phyloP scores from a whole-genome alignment of 2,888 invertebrate species.

The Tetheella fluctuosa region DNA sequence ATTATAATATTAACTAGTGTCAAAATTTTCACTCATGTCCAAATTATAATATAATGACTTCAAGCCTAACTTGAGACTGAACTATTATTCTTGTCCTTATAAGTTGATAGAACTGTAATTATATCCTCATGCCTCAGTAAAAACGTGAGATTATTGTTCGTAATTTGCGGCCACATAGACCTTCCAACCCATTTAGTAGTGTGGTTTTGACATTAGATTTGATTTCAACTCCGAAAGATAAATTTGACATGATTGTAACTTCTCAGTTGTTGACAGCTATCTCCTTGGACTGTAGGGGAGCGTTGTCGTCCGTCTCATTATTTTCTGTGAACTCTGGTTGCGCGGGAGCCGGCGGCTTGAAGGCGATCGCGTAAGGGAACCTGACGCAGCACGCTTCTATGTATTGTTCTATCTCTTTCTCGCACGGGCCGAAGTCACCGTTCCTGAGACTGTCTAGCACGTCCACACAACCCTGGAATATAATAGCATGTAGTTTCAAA shows the following conservation, averaged over 20 bases:
- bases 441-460: slow-evolving; percentile 90
- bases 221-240: slow-evolving; percentile 1
- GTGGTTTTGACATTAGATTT: background rate
- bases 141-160: background rate
- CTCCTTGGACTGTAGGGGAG: slow-evolving; percentile 55
- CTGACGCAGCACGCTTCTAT: slow-evolving; percentile 88
- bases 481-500: background rate
- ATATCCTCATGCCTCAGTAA: background rate
- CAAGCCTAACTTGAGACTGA: too few relatives aligned
- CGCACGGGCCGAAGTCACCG: slow-evolving; percentile 92
- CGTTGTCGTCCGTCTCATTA: slow-evolving; percentile 31
- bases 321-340: slow-evolving; percentile 26
- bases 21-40: too few relatives aligned
- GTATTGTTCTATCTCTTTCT: slow-evolving; percentile 87
- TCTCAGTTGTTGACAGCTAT: slow-evolving; percentile 57
- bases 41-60: too few relatives aligned
- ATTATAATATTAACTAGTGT: too few relatives aligned
- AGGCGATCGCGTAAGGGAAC: slow-evolving; percentile 92
- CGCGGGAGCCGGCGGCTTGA: slow-evolving; percentile 77
- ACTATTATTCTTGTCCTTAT: too few relatives aligned
- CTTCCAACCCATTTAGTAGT: background rate
- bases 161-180: background rate
- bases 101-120: background rate
- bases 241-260: background rate
- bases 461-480: slow-evolving; percentile 90